Conservation (phyloP, 2,797 vertebrate species). For the Gobionotothen gibberifrons region DNA sequence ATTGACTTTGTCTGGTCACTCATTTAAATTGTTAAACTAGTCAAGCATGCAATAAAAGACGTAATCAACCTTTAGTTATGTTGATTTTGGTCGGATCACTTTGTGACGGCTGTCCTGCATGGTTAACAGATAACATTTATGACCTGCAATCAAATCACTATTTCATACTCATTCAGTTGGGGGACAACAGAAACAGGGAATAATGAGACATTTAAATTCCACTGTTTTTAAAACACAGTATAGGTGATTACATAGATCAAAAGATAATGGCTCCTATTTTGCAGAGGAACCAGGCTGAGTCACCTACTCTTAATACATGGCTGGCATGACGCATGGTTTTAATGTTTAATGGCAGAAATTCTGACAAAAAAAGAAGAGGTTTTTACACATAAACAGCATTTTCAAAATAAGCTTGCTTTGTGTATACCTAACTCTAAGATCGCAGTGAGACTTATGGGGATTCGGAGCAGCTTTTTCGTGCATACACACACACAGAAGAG, state of each 20-base stretch:
- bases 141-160: not conserved
- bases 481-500: slow-evolving; percentile 23
- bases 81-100: not conserved
- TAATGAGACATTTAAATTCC: not conserved
- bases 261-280: slow-evolving; percentile 1
- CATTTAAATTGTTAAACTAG: not conserved
- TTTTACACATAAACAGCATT: slow-evolving; percentile 1
- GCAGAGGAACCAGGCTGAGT: not conserved
- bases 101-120: not conserved
- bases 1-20: not conserved
- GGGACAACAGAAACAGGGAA: slow-evolving; percentile 1
- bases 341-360: not conserved
- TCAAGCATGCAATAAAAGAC: not conserved
- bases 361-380: not conserved
- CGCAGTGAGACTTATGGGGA: slow-evolving; percentile 33
- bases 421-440: slow-evolving; percentile 10
- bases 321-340: not conserved
- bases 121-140: slow-evolving; percentile 3
- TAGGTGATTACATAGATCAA: not conserved
- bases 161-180: slow-evolving; percentile 3
- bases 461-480: slow-evolving; percentile 36
- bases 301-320: not conserved
- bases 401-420: slow-evolving; percentile 15
- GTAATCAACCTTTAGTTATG: not conserved
- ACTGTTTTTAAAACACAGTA: not conserved